phyloP scores from a whole-genome alignment of 2,888 invertebrate genomes.

The Serrognathus titanus region DNA sequence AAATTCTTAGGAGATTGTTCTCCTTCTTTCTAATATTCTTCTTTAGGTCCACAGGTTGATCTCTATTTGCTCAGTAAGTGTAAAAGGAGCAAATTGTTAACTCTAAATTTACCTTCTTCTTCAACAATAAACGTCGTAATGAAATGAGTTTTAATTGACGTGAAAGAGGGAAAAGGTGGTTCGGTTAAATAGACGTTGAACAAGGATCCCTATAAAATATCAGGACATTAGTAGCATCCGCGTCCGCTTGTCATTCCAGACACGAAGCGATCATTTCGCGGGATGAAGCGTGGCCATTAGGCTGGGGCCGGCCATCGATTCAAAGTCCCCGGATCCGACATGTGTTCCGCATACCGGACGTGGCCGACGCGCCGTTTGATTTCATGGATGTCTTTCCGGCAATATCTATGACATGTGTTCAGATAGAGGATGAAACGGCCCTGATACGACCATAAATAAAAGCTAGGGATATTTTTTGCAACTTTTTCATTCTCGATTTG shows the following conservation, averaged over 20 bases:
- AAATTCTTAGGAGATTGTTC: too few relatives aligned
- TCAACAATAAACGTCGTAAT: too few relatives aligned
- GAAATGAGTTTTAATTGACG: too few relatives aligned
- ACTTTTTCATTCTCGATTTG: neutral
- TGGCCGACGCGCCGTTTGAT: constrained; percentile 32
- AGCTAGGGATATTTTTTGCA: neutral
- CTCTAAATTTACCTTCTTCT: too few relatives aligned
- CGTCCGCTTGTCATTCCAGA: constrained; percentile 43
- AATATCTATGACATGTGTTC: constrained; percentile 29
- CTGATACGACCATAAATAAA: constrained; percentile 1
- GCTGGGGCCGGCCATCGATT: constrained; percentile 36
- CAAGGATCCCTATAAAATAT: constrained; percentile 12
- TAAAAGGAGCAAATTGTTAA: too few relatives aligned
- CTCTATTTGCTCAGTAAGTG: too few relatives aligned
- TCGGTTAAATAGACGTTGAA: neutral
- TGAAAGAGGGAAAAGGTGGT: too few relatives aligned
- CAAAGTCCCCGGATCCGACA: constrained; percentile 29
- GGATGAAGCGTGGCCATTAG: constrained; percentile 45
- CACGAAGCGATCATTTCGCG: constrained; percentile 45
- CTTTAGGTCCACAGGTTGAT: too few relatives aligned
- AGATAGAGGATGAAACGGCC: constrained; percentile 7
- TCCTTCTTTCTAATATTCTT: too few relatives aligned
- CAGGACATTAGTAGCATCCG: constrained; percentile 42
- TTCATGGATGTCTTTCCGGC: constrained; percentile 35
- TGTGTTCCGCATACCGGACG: constrained; percentile 43